Percentiles rank a stretch among this genome's conserved stretches.
Conservation (phyloP, 2,113 vertebrate species). For the Chloebia gouldiae region DNA sequence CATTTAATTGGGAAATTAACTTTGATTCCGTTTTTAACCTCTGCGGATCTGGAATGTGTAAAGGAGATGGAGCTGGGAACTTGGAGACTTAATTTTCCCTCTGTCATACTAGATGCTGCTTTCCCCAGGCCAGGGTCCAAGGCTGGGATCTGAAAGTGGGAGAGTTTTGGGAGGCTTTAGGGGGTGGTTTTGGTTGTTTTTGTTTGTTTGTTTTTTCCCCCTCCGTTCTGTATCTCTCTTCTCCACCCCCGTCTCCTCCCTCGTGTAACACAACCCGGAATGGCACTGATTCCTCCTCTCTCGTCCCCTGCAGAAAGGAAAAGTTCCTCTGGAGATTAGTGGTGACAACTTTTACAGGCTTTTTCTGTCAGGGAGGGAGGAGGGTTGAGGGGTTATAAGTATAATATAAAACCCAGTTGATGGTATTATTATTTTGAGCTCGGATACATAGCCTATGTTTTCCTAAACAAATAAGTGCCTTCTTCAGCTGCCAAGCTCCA, state of each 20-base stretch:
- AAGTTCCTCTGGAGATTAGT: not conserved
- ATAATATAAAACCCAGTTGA: not conserved
- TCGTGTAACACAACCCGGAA: not conserved
- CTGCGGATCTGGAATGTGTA: not conserved
- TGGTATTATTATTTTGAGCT: not conserved
- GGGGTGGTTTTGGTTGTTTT: accelerated
- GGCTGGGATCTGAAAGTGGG: not conserved
- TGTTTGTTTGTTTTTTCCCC: accelerated
- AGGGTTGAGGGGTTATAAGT: accelerated
- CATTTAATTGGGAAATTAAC: not conserved
- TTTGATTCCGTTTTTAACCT: not conserved
- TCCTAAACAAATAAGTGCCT: not conserved
- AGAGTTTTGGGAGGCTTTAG: not conserved
- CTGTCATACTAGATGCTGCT: accelerated
- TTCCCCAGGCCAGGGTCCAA: not conserved
- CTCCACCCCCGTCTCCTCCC: not conserved
- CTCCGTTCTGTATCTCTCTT: not conserved
- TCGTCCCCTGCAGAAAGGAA: not conserved
- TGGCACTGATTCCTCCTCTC: not conserved
- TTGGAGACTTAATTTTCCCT: not conserved
- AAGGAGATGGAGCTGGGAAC: not conserved
- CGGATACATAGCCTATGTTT: not conserved
- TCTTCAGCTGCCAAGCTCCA: not conserved
- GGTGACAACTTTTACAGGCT: not conserved
- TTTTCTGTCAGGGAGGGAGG: not conserved